Conservation (phyloP, 2,888 invertebrate species). For the Lycia hirtaria region DNA sequence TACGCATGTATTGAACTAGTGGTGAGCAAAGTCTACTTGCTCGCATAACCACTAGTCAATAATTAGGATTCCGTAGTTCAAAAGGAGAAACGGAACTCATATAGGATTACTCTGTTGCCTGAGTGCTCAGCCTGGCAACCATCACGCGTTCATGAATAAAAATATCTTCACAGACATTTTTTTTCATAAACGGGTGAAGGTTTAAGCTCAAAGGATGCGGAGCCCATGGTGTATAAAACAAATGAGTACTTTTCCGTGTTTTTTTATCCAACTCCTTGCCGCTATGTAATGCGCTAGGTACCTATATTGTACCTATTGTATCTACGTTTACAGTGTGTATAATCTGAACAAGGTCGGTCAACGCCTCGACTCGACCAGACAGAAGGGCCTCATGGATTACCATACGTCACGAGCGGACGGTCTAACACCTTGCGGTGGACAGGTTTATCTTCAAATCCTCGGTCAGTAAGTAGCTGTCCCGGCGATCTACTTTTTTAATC, state of each 20-base stretch:
- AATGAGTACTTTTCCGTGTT: not conserved
- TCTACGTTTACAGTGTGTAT: not conserved
- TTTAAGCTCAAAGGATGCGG: too few species aligned
- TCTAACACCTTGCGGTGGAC: constrained; percentile 40
- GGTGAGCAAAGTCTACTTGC: too few species aligned
- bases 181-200: too few species aligned
- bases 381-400: constrained; percentile 39
- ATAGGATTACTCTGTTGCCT: too few species aligned
- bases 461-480: constrained; percentile 7
- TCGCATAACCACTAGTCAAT: too few species aligned
- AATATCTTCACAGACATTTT: too few species aligned
- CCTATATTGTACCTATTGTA: not conserved
- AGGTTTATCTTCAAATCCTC: constrained; percentile 33
- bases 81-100: too few species aligned
- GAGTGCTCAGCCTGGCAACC: too few species aligned
- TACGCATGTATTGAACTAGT: too few species aligned
- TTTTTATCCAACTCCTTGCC: not conserved
- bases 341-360: constrained; percentile 26
- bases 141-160: too few species aligned
- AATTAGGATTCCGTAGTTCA: too few species aligned
- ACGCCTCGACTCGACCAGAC: constrained; percentile 19
- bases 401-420: constrained; percentile 47
- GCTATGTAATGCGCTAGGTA: not conserved
- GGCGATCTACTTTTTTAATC: constrained; percentile 15
- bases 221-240: too few species aligned